Evolutionary conservation across 2,113 vertebrate genomes (phyloP).

Genomic region (Nycticryphes semicollaris): DNA sequence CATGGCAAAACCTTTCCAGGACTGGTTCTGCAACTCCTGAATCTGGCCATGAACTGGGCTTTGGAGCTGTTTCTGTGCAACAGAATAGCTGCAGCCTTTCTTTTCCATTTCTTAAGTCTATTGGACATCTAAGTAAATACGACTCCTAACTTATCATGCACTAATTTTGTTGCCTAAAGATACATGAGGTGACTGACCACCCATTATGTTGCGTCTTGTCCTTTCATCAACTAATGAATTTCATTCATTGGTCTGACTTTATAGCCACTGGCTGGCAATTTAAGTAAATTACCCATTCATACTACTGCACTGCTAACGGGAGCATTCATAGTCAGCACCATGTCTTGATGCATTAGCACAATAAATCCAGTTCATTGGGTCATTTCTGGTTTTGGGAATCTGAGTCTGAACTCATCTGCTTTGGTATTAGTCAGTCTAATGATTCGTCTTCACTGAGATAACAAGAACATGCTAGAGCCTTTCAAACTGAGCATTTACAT

Average conservation of each 20-base stretch:
- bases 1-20: background rate
- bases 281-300: background rate
- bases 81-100: background rate
- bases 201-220: background rate
- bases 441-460: background rate
- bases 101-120: background rate
- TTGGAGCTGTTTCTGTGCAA: background rate
- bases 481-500: background rate
- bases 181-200: background rate
- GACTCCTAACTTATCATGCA: background rate
- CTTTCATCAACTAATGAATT: background rate
- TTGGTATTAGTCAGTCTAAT: background rate
- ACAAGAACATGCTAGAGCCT: background rate
- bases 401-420: background rate
- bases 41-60: background rate
- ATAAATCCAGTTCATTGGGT: background rate
- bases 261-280: background rate
- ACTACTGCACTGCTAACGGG: fast-evolving
- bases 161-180: background rate
- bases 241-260: background rate
- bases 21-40: background rate
- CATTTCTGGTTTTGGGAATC: background rate
- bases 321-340: background rate
- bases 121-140: background rate
- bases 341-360: background rate